phyloP scores from a whole-genome alignment of 2,797 vertebrate species.

The Bufotes viridis region DNA sequence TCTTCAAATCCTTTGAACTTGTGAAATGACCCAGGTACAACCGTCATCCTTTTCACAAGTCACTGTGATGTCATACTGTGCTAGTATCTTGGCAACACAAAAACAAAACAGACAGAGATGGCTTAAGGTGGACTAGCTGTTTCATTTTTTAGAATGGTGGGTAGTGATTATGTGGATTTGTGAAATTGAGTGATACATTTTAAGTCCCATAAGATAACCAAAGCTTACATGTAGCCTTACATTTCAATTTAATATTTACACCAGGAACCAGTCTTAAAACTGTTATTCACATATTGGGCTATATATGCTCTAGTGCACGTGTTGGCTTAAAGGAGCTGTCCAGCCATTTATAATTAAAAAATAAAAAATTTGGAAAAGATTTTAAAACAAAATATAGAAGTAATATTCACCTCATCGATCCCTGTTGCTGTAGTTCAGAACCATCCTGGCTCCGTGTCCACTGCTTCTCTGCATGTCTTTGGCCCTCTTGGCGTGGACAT shows the following conservation, averaged over 20 bases:
- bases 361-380: too few relatives aligned
- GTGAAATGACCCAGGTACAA: slow-evolving; percentile 36
- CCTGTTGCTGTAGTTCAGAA: too few relatives aligned
- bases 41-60: neutral
- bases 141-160: neutral
- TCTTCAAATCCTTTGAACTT: slow-evolving; percentile 11
- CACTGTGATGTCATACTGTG: slow-evolving; percentile 32
- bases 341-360: too few relatives aligned
- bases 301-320: too few relatives aligned
- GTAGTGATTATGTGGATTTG: neutral
- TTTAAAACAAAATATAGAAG: too few relatives aligned
- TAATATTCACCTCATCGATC: too few relatives aligned
- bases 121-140: slow-evolving; percentile 14
- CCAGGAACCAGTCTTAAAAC: neutral
- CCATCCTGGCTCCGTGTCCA: too few relatives aligned
- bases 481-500: too few relatives aligned
- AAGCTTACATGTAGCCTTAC: neutral
- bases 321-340: too few relatives aligned
- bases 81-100: slow-evolving; percentile 25
- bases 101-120: slow-evolving; percentile 35
- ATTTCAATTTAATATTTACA: neutral
- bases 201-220: neutral
- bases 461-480: too few relatives aligned
- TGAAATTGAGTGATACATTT: neutral
- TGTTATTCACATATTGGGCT: too few relatives aligned